Percentiles rank a stretch among this genome's conserved stretches.
Evolutionary conservation across 2,113 vertebrate species (phyloP).

Genomic region (Pteropus alecto): DNA sequence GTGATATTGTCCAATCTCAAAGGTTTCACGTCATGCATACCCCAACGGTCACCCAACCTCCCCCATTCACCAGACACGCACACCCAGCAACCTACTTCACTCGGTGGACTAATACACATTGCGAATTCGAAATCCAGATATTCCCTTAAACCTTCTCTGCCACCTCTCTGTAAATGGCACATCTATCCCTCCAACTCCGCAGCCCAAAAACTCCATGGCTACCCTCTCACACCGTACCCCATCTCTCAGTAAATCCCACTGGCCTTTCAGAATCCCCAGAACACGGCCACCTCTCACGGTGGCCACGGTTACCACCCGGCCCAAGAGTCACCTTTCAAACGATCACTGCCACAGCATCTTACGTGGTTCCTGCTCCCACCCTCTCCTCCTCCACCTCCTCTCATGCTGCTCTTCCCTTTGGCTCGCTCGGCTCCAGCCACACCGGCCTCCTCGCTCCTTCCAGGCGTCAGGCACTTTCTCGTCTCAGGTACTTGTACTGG

Average conservation of each 20-base stretch:
- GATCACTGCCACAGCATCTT: not conserved
- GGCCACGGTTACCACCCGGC: not conserved
- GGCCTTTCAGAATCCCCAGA: not conserved
- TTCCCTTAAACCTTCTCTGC: not conserved
- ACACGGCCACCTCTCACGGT: rapidly evolving
- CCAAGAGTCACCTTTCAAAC: not conserved
- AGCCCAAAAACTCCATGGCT: not conserved
- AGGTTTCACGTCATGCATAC: not conserved
- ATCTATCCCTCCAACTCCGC: not conserved
- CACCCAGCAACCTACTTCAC: not conserved
- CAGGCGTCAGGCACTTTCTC: not conserved
- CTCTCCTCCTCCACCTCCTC: not conserved
- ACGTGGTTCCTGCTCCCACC: not conserved
- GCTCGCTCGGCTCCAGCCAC: not conserved
- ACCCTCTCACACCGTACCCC: not conserved
- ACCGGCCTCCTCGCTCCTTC: not conserved
- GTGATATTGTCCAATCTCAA: not conserved
- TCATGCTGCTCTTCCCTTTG: not conserved
- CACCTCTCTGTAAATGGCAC: not conserved
- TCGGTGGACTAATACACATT: rapidly evolving
- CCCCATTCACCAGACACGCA: not conserved
- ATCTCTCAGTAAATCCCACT: not conserved
- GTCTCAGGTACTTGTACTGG: not conserved
- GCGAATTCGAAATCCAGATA: not conserved
- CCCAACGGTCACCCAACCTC: not conserved